A percentile compares a stretch with the other conserved stretches of the same genome.
These are phyloP conservation scores for Stenodema calcarata DNA, from an alignment of 2,888 invertebrate species.

Conservation along the genomic window DNA sequence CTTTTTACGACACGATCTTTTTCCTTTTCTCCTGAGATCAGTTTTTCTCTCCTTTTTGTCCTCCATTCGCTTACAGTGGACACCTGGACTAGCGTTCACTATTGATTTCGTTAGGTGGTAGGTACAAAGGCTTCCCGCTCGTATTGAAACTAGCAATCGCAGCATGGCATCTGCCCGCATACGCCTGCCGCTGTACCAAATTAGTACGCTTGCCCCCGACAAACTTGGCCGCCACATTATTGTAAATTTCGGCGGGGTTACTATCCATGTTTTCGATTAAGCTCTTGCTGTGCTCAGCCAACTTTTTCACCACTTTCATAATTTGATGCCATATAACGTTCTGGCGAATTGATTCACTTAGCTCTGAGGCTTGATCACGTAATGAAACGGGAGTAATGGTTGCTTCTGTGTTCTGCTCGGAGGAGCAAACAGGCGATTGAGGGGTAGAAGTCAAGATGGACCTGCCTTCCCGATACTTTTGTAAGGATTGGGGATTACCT, in stretches of 20 bases:
- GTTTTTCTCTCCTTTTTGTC: neutral
- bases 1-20: neutral
- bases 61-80: neutral
- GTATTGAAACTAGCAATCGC: neutral
- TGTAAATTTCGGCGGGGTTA: neutral
- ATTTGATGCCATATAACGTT: no score
- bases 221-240: neutral
- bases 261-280: neutral
- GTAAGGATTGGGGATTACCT: no score
- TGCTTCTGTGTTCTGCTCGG: no score
- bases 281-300: no score
- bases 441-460: no score
- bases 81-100: no score
- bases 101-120: neutral
- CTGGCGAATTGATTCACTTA: no score
- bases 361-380: no score
- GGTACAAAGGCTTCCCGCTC: neutral
- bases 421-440: no score
- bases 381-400: no score
- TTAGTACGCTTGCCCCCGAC: neutral
- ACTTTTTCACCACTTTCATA: no score
- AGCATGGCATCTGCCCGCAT: neutral
- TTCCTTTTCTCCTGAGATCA: neutral
- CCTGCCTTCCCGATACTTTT: no score
- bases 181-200: neutral